phyloP scores from a whole-genome alignment of 2,797 vertebrate genomes.

The Leptoclinus maculatus region DNA sequence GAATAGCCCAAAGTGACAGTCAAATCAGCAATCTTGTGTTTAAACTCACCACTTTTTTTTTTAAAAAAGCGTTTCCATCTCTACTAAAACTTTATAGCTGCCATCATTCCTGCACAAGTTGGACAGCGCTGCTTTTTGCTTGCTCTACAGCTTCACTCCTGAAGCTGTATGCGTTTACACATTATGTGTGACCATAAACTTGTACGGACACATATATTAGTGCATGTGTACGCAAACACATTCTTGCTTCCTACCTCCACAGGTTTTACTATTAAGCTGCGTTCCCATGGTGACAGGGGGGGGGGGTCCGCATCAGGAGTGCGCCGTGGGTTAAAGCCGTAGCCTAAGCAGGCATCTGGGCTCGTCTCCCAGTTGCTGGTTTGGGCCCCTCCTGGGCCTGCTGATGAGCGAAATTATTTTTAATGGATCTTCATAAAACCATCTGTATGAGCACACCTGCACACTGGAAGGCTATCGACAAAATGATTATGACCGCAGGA shows the following conservation, averaged over 20 bases:
- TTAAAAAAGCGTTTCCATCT: constrained; percentile 38
- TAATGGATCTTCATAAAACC: constrained; percentile 90
- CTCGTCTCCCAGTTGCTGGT: constrained; percentile 70
- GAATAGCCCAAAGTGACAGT: constrained; percentile 61
- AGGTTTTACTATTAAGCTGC: constrained; percentile 44
- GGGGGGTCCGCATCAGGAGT: constrained; percentile 58
- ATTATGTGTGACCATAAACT: constrained; percentile 6
- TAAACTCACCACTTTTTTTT: constrained; percentile 26
- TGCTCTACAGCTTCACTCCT: background rate
- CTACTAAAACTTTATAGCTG: constrained; percentile 33
- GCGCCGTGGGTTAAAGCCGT: constrained; percentile 46
- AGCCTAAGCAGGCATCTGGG: constrained; percentile 76
- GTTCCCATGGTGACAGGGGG: constrained; percentile 69
- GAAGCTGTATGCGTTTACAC: constrained; percentile 29
- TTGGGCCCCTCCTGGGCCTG: constrained; percentile 84
- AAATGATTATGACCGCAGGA: constrained; percentile 85
- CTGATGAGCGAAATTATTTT: constrained; percentile 87
- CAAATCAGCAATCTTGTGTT: constrained; percentile 49
- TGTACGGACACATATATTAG: background rate
- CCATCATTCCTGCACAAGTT: constrained; percentile 33
- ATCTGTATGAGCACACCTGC: constrained; percentile 87
- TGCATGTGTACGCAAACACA: constrained; percentile 4
- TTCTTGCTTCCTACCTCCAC: constrained; percentile 28
- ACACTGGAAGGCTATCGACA: constrained; percentile 87
- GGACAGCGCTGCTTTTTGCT: constrained; percentile 27